Evolutionary conservation across 2,113 vertebrate species (phyloP).

Genomic region (Eulacestoma nigropectus): DNA sequence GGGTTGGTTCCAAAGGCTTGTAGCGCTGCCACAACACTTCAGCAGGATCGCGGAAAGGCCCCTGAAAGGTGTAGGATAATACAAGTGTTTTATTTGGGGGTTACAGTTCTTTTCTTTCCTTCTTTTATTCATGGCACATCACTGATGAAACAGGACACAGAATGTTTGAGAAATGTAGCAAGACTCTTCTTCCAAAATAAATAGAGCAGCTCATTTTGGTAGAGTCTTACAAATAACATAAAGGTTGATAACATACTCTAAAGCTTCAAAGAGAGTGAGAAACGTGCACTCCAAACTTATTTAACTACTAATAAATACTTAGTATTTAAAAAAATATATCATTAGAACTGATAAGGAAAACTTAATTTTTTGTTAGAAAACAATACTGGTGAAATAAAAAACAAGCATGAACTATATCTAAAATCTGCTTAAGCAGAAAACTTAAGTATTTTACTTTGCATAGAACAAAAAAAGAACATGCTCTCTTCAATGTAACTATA

Average conservation of each 20-base stretch:
- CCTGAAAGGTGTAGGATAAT: slow-evolving; percentile 70
- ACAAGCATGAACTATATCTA: neutral
- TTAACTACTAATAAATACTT: neutral
- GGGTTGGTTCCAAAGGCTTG: slow-evolving; percentile 78
- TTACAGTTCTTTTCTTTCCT: neutral
- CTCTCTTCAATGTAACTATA: neutral
- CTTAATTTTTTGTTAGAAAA: neutral
- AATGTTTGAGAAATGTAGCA: neutral
- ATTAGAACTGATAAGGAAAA: neutral
- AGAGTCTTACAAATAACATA: neutral
- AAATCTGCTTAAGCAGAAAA: neutral
- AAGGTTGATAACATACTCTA: slow-evolving; percentile 8
- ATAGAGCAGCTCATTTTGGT: slow-evolving; percentile 10
- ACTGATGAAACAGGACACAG: neutral
- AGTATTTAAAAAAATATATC: neutral
- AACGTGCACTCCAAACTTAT: neutral
- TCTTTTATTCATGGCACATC: neutral
- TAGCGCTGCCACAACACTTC: slow-evolving; percentile 80
- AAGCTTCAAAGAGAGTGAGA: neutral
- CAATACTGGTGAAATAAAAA: neutral
- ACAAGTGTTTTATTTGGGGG: neutral
- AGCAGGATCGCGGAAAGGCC: slow-evolving; percentile 72
- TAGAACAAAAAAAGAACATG: neutral
- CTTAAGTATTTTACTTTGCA: neutral
- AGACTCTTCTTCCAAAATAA: slow-evolving; percentile 23